These are phyloP conservation scores for Mormyrus lacerda DNA, from an alignment of 2,113 vertebrate species.

Conservation along the genomic window DNA sequence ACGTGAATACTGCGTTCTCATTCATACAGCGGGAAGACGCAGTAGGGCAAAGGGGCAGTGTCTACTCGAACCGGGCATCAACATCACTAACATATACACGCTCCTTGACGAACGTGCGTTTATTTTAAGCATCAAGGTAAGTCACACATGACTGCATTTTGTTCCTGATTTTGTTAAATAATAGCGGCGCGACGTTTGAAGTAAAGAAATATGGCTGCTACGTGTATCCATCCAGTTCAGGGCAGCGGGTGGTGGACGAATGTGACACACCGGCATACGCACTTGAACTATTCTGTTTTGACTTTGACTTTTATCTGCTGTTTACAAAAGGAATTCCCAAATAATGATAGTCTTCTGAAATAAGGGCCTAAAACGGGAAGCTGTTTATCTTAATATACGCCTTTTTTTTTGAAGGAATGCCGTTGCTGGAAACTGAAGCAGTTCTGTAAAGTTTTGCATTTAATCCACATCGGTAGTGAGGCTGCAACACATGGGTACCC, in stretches of 20 bases:
- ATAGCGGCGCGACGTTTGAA: background rate
- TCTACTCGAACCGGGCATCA: background rate
- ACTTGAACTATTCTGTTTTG: background rate
- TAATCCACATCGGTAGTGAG: background rate
- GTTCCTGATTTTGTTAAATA: background rate
- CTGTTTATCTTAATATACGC: background rate
- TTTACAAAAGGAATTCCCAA: background rate
- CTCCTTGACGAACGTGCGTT: background rate
- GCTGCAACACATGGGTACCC: background rate
- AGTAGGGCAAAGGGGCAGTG: background rate
- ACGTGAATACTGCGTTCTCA: background rate
- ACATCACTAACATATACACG: background rate
- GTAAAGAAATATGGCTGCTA: conserved; percentile 25
- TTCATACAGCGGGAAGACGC: conserved; percentile 4
- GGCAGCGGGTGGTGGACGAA: background rate
- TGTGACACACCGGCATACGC: conserved; percentile 1
- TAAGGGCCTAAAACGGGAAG: background rate
- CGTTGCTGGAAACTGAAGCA: background rate
- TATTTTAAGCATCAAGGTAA: conserved; percentile 12
- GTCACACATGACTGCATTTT: background rate
- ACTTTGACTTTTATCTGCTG: background rate
- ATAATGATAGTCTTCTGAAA: background rate
- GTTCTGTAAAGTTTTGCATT: background rate
- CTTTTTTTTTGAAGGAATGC: background rate
- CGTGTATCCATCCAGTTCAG: background rate